Conservation (phyloP, 2,113 vertebrate species). For the Macquaria ambigua region DNA sequence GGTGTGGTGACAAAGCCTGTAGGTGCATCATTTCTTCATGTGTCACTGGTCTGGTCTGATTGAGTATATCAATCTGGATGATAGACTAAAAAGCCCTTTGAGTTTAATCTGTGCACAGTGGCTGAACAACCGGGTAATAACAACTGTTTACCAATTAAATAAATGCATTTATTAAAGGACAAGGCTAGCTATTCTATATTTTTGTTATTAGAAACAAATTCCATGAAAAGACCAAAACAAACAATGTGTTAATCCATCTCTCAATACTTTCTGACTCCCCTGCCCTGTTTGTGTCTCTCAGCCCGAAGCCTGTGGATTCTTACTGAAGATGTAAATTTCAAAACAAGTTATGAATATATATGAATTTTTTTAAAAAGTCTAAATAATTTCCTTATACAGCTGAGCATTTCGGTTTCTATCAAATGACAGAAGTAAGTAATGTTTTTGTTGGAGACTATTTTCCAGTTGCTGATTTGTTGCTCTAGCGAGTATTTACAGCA, state of each 20-base stretch:
- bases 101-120: background rate
- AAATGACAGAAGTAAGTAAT: background rate
- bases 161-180: background rate
- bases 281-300: background rate
- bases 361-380: background rate
- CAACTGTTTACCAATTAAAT: background rate
- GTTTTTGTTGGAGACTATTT: background rate
- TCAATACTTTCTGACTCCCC: background rate
- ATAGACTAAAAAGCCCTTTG: background rate
- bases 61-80: constrained; percentile 2
- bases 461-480: background rate
- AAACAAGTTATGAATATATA: background rate
- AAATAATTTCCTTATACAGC: background rate
- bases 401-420: background rate
- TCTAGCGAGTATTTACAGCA: background rate
- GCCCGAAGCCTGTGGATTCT: background rate
- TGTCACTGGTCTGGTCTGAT: background rate
- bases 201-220: constrained; percentile 5
- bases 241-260: background rate
- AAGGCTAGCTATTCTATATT: background rate
- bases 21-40: background rate
- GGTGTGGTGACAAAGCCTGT: constrained; percentile 2
- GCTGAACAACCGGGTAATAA: background rate
- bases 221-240: constrained; percentile 9
- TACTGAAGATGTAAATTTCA: background rate